Conservation (phyloP, 2,113 vertebrate genomes). For the Pionites leucogaster region DNA sequence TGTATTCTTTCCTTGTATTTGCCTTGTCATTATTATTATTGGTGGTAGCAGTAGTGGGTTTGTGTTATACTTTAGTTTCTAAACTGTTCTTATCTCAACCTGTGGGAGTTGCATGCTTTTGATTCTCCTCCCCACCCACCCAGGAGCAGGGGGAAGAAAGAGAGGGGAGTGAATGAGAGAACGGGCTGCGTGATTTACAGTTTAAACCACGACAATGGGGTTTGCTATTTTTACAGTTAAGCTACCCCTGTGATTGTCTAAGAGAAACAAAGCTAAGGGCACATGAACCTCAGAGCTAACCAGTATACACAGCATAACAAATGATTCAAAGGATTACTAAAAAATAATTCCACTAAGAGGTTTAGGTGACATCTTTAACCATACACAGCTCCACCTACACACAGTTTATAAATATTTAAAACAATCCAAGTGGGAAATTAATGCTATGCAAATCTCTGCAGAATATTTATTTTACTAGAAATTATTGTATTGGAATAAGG, state of each 20-base stretch:
- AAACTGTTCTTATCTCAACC: no score
- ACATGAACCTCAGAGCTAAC: neutral
- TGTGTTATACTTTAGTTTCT: no score
- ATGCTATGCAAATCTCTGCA: slow-evolving; percentile 41
- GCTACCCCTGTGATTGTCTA: neutral
- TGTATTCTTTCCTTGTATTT: no score
- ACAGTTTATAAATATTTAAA: slow-evolving; percentile 52
- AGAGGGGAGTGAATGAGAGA: no score
- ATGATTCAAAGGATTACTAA: slow-evolving; percentile 31
- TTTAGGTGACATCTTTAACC: slow-evolving; percentile 30
- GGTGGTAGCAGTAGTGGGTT: no score
- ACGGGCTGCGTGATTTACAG: no score
- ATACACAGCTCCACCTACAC: neutral
- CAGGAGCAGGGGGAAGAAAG: no score
- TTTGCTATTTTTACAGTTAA: slow-evolving; percentile 29
- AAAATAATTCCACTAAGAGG: neutral
- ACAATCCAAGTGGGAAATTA: slow-evolving; percentile 36
- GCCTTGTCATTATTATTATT: no score
- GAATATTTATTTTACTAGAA: slow-evolving; percentile 45
- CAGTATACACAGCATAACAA: neutral
- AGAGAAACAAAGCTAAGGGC: slow-evolving; percentile 38
- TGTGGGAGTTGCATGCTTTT: no score
- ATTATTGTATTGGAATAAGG: slow-evolving; percentile 28
- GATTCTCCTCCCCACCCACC: no score
- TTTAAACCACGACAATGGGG: no score